Conservation (phyloP, 2,113 vertebrate genomes). For the Talpa occidentalis region DNA sequence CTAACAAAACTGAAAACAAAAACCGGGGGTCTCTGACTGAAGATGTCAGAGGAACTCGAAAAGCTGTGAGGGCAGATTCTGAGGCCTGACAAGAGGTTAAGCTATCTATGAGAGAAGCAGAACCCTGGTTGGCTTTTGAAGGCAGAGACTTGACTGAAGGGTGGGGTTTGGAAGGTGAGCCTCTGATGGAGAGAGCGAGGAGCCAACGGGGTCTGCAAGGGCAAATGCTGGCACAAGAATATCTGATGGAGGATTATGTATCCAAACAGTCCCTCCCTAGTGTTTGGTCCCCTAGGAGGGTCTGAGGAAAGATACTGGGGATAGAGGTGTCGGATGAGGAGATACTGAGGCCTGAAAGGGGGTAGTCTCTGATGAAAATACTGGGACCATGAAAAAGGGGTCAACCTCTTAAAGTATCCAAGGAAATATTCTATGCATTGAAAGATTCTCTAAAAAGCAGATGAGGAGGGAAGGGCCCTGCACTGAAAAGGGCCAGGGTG, state of each 20-base stretch:
- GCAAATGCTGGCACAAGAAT: not conserved
- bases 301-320: not conserved
- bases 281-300: not conserved
- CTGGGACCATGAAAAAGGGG: not conserved
- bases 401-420: not conserved
- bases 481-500: not conserved
- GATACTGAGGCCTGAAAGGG: not conserved
- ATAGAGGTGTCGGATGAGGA: not conserved
- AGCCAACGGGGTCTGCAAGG: not conserved
- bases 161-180: not conserved
- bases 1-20: not conserved
- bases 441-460: not conserved
- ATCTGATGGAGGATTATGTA: not conserved
- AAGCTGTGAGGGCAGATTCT: not conserved
- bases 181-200: not conserved
- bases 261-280: not conserved
- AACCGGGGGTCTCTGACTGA: not conserved
- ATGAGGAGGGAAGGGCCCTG: not conserved
- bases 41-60: not conserved
- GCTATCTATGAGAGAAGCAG: slow-evolving; percentile 6
- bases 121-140: slow-evolving; percentile 43
- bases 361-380: not conserved
- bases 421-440: not conserved
- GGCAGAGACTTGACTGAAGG: not conserved
- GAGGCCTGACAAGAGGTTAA: not conserved